Percentiles rank a stretch among this genome's conserved stretches.
Evolutionary conservation across 1,140 invertebrate species (phyloP).

Genomic region (Neodiprion pinetum): DNA sequence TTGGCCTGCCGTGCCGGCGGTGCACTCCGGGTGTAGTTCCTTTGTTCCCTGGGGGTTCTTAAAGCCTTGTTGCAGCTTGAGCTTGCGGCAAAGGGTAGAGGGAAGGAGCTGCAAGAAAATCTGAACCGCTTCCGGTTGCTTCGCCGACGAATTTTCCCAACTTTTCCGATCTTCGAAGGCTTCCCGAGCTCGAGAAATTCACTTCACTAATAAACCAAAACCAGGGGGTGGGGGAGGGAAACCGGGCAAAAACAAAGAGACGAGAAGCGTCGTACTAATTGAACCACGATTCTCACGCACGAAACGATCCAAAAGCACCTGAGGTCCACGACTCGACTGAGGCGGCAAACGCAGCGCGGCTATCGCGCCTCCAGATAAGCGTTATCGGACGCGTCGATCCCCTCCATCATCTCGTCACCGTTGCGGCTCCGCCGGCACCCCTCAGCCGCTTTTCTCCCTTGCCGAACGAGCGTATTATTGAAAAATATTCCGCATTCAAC

Average conservation of each 20-base stretch:
- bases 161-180: too few relatives aligned
- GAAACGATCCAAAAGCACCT: background rate
- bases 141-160: too few relatives aligned
- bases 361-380: background rate
- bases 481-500: background rate
- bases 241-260: constrained; percentile 8
- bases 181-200: too few relatives aligned
- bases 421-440: background rate
- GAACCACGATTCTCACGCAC: too few relatives aligned
- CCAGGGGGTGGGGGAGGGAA: background rate
- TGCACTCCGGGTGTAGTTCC: background rate
- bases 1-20: constrained; percentile 33
- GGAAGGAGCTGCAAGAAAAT: background rate
- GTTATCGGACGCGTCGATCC: background rate
- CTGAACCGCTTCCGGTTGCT: background rate
- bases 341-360: background rate
- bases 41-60: background rate
- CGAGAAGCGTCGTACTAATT: background rate
- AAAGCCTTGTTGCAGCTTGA: constrained; percentile 2
- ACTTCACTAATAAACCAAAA: too few relatives aligned
- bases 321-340: constrained; percentile 1
- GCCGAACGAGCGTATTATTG: too few relatives aligned
- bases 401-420: background rate
- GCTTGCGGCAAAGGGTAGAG: background rate
- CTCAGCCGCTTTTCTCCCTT: background rate